Percentiles rank a stretch among this genome's conserved stretches.
Evolutionary conservation across 2,113 vertebrate species (phyloP).

Genomic region (Epinephelus moara): DNA sequence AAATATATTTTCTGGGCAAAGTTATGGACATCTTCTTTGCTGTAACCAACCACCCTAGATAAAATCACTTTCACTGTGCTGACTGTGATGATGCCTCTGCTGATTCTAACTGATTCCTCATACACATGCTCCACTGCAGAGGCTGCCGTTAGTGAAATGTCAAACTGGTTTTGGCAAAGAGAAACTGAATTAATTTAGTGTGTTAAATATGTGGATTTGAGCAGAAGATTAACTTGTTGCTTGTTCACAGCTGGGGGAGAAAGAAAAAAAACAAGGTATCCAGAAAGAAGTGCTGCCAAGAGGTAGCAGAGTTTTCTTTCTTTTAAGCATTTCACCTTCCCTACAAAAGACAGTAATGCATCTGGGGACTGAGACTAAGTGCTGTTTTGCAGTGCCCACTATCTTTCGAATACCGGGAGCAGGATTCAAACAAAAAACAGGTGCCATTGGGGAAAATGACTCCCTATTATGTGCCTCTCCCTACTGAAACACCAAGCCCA

Average conservation of each 20-base stretch:
- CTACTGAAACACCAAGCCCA: conserved; percentile 14
- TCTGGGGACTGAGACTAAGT: conserved; percentile 28
- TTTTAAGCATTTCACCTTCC: conserved; percentile 1
- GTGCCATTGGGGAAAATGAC: conserved; percentile 46
- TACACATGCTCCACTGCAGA: background rate
- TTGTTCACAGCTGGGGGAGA: background rate
- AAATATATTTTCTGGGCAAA: background rate
- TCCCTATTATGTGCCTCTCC: conserved; percentile 46
- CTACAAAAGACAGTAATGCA: conserved; percentile 2
- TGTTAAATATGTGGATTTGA: conserved; percentile 19
- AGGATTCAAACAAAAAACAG: conserved; percentile 45
- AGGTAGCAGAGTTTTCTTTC: background rate
- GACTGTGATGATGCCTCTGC: background rate
- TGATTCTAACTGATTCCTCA: background rate
- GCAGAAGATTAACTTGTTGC: conserved; percentile 29
- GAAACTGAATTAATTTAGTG: background rate
- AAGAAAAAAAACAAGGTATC: background rate
- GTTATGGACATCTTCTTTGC: background rate
- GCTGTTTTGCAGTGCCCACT: conserved; percentile 39
- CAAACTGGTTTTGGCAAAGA: conserved; percentile 22
- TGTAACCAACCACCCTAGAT: background rate
- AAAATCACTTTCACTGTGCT: background rate
- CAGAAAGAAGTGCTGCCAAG: background rate
- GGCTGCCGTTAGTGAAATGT: background rate
- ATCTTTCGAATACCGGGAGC: conserved; percentile 39